phyloP scores from a whole-genome alignment of 2,888 invertebrate genomes.

The Patella ulyssiponensis region DNA sequence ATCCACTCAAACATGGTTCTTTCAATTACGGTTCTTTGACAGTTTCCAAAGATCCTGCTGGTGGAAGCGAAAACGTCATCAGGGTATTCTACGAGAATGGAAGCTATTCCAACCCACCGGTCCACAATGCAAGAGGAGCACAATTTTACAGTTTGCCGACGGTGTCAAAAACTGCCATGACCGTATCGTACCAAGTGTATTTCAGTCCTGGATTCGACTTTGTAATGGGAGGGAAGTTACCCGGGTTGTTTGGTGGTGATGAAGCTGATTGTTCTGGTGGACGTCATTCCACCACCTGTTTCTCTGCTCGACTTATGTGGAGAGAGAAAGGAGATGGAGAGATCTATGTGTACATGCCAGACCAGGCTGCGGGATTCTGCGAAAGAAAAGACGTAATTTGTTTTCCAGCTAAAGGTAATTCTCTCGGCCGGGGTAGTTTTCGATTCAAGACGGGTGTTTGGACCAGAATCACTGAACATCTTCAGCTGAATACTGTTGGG shows the following conservation, averaged over 20 bases:
- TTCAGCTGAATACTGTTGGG: neutral
- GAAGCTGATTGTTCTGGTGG: constrained; percentile 47
- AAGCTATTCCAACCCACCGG: neutral
- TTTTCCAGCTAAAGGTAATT: neutral
- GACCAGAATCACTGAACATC: constrained; percentile 22
- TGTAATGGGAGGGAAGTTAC: constrained; percentile 47
- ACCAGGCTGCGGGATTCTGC: neutral
- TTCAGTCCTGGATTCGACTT: constrained; percentile 23
- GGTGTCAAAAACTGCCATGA: constrained; percentile 20
- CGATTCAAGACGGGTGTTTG: constrained; percentile 32
- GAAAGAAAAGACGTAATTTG: neutral
- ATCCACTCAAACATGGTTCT: neutral
- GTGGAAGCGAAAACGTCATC: constrained; percentile 7
- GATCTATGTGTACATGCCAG: constrained; percentile 49
- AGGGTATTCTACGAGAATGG: constrained; percentile 22
- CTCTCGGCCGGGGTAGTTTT: constrained; percentile 28
- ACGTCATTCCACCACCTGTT: constrained; percentile 42
- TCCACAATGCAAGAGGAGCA: constrained; percentile 37
- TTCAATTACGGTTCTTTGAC: neutral
- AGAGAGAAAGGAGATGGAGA: constrained; percentile 45
- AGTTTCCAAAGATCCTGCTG: constrained; percentile 13
- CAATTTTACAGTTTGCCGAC: constrained; percentile 44
- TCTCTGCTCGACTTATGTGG: constrained; percentile 56
- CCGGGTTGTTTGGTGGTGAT: constrained; percentile 47
- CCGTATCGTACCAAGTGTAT: constrained; percentile 40